Conservation (phyloP, 1,140 invertebrate species). For the Trichoplusia ni region DNA sequence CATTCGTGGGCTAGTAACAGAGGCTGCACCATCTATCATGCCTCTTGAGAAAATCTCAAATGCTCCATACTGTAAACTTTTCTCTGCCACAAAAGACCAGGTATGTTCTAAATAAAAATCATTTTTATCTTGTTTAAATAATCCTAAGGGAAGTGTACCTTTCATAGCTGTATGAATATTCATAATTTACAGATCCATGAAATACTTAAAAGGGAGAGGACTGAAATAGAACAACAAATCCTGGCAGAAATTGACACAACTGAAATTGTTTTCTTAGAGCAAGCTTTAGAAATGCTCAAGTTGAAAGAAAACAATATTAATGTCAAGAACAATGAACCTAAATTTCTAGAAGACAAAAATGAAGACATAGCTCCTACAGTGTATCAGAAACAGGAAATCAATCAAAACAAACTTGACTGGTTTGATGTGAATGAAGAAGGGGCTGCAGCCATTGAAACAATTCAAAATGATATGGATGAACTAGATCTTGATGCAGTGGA, state of each 20-base stretch:
- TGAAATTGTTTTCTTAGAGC: slow-evolving; percentile 92
- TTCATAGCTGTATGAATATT: neutral
- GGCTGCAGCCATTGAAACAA: slow-evolving; percentile 49
- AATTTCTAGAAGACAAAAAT: slow-evolving; percentile 28
- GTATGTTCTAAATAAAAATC: too few relatives aligned
- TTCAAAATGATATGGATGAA: slow-evolving; percentile 56
- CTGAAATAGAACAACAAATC: slow-evolving; percentile 85
- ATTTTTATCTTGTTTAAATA: neutral
- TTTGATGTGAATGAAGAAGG: slow-evolving; percentile 71
- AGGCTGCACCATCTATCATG: slow-evolving; percentile 70
- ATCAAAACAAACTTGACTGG: slow-evolving; percentile 69
- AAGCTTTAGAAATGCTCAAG: slow-evolving; percentile 83
- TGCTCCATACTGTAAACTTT: slow-evolving; percentile 87
- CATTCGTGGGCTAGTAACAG: slow-evolving; percentile 82
- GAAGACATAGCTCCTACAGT: slow-evolving; percentile 49
- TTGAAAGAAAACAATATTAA: slow-evolving; percentile 58
- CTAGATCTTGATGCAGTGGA: slow-evolving; percentile 44
- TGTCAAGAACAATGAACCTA: slow-evolving; percentile 45
- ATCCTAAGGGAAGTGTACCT: neutral
- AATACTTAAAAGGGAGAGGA: slow-evolving; percentile 88
- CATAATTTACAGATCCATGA: slow-evolving; percentile 58
- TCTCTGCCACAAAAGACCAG: slow-evolving; percentile 84
- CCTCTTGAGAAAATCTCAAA: slow-evolving; percentile 77
- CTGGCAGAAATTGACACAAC: slow-evolving; percentile 86
- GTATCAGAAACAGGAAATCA: slow-evolving; percentile 64